phyloP scores from a whole-genome alignment of 2,113 vertebrate species.

The Austrofundulus limnaeus region DNA sequence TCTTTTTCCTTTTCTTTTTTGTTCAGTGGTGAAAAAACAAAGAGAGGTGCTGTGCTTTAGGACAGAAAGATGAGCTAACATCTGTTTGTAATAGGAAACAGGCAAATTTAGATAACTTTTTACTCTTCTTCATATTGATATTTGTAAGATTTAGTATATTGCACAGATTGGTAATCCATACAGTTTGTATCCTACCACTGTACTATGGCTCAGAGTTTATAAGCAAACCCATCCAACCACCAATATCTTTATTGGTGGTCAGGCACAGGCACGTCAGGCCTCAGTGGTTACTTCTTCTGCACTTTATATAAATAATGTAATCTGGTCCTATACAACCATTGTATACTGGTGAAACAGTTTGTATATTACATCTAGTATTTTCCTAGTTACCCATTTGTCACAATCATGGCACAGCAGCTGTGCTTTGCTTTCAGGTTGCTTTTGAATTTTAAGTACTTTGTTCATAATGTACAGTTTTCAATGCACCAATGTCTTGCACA shows the following conservation, averaged over 20 bases:
- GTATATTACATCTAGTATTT: slow-evolving; percentile 65
- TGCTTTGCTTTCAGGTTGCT: slow-evolving; percentile 76
- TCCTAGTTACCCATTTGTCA: slow-evolving; percentile 66
- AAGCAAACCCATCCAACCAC: slow-evolving; percentile 54
- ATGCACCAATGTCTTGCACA: slow-evolving; percentile 93
- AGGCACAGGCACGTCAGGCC: slow-evolving; percentile 72
- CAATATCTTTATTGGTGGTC: slow-evolving; percentile 48
- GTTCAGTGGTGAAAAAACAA: slow-evolving; percentile 85
- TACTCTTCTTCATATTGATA: slow-evolving; percentile 87
- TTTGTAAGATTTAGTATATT: slow-evolving; percentile 87
- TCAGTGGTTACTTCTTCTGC: slow-evolving; percentile 77
- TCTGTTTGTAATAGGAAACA: slow-evolving; percentile 90
- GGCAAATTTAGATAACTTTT: slow-evolving; percentile 81
- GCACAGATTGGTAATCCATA: slow-evolving; percentile 80
- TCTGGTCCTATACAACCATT: slow-evolving; percentile 73
- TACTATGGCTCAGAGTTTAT: slow-evolving; percentile 63
- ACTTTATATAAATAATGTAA: slow-evolving; percentile 83
- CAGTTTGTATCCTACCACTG: slow-evolving; percentile 63
- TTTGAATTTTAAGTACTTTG: slow-evolving; percentile 83
- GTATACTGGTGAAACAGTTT: slow-evolving; percentile 72
- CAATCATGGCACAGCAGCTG: slow-evolving; percentile 83
- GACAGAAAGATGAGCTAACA: slow-evolving; percentile 82
- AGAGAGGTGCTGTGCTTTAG: slow-evolving; percentile 85
- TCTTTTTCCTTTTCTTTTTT: too few species aligned
- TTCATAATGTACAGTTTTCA: slow-evolving; percentile 87